phyloP scores from a whole-genome alignment of 2,888 invertebrate genomes.

The Embidobia sp. region DNA sequence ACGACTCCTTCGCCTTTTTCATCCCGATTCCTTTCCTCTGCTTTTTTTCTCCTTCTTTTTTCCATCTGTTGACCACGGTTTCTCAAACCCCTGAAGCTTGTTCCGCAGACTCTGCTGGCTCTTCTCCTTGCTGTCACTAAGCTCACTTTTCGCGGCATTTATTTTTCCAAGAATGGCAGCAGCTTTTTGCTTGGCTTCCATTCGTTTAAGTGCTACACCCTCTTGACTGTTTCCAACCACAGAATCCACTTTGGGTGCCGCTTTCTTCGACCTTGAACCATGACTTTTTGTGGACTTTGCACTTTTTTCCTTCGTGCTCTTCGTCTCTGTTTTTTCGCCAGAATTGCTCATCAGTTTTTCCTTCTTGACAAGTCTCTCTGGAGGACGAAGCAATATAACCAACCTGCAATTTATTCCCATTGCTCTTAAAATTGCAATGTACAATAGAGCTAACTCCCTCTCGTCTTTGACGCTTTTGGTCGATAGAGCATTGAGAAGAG shows the following conservation, averaged over 20 bases:
- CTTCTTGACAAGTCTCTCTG: slow-evolving; percentile 84
- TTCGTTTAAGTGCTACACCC: slow-evolving; percentile 64
- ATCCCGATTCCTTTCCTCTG: slow-evolving; percentile 27
- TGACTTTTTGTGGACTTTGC: slow-evolving; percentile 35
- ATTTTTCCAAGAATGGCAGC: slow-evolving; percentile 67
- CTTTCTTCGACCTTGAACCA: slow-evolving; percentile 8
- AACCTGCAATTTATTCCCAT: slow-evolving; percentile 92
- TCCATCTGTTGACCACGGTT: slow-evolving; percentile 79
- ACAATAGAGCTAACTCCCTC: slow-evolving; percentile 88
- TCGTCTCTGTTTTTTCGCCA: slow-evolving; percentile 43
- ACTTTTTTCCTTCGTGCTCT: slow-evolving; percentile 17
- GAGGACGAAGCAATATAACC: slow-evolving; percentile 90
- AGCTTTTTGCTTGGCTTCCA: slow-evolving; percentile 74
- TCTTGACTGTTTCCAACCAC: slow-evolving; percentile 70
- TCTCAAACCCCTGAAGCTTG: slow-evolving; percentile 80
- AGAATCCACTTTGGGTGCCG: slow-evolving; percentile 73
- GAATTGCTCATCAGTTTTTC: slow-evolving; percentile 83
- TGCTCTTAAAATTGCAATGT: slow-evolving; percentile 88
- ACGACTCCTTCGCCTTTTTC: slow-evolving; percentile 30
- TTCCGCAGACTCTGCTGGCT: slow-evolving; percentile 71
- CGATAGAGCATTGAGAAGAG: slow-evolving; percentile 76
- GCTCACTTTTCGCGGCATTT: slow-evolving; percentile 51
- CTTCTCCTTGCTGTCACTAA: neutral
- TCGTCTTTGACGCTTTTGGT: slow-evolving; percentile 85
- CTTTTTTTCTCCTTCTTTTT: slow-evolving; percentile 50